These are phyloP conservation scores for Geotrypetes seraphini DNA, from an alignment of 2,797 vertebrate genomes.

Conservation along the genomic window DNA sequence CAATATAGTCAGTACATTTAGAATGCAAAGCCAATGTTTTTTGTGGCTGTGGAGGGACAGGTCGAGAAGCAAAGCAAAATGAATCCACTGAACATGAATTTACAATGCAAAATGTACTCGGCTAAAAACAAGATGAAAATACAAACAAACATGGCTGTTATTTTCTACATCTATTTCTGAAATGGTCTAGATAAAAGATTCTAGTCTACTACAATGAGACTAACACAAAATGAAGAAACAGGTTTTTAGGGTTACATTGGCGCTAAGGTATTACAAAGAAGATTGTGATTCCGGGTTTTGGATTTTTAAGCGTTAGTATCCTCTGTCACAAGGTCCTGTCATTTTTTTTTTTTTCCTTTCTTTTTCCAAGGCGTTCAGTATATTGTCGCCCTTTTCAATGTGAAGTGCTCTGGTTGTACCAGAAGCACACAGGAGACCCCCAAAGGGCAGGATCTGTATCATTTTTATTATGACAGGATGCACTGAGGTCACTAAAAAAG, in stretches of 20 bases:
- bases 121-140: slow-evolving; percentile 66
- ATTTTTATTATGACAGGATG: too few relatives aligned
- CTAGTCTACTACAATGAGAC: slow-evolving; percentile 48
- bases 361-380: too few relatives aligned
- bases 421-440: too few relatives aligned
- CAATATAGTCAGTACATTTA: too few relatives aligned
- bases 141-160: slow-evolving; percentile 65
- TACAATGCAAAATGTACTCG: slow-evolving; percentile 94
- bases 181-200: slow-evolving; percentile 51
- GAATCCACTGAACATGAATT: slow-evolving; percentile 98
- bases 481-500: too few relatives aligned
- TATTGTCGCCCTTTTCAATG: too few relatives aligned
- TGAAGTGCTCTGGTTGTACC: too few relatives aligned
- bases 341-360: too few relatives aligned
- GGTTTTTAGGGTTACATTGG: slow-evolving; percentile 44
- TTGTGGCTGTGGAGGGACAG: too few relatives aligned
- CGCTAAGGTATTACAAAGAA: slow-evolving; percentile 45
- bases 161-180: slow-evolving; percentile 53
- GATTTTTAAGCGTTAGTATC: slow-evolving; percentile 49
- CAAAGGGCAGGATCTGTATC: too few relatives aligned
- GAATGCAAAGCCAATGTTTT: too few relatives aligned
- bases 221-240: slow-evolving; percentile 38
- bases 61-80: slow-evolving; percentile 77
- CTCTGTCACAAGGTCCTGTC: slow-evolving; percentile 45
- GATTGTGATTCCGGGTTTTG: slow-evolving; percentile 41